phyloP scores from a whole-genome alignment of 2,888 invertebrate genomes.

The Troides helena region DNA sequence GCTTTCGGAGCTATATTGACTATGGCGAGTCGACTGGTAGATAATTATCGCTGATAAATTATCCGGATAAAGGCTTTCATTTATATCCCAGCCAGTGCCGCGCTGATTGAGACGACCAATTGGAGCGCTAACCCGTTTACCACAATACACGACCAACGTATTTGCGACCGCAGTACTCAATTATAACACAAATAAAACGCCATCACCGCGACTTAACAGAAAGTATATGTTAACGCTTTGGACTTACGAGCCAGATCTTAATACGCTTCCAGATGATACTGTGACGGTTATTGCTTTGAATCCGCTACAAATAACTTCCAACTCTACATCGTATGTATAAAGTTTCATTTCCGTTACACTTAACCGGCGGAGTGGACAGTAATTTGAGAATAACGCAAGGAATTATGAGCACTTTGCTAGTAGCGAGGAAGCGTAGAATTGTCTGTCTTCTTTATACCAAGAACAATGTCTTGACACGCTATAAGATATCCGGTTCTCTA shows the following conservation, averaged over 20 bases:
- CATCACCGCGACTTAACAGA: slow-evolving; percentile 19
- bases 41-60: background rate
- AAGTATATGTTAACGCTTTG: slow-evolving; percentile 27
- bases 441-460: slow-evolving; percentile 23
- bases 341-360: background rate
- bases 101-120: slow-evolving; percentile 18
- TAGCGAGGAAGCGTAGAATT: slow-evolving; percentile 16
- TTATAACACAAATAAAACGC: slow-evolving; percentile 27
- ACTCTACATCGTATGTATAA: background rate
- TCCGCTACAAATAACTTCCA: background rate
- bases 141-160: slow-evolving; percentile 8
- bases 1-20: too few species aligned
- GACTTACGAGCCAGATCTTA: slow-evolving; percentile 29
- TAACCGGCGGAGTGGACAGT: slow-evolving; percentile 19
- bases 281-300: slow-evolving; percentile 15
- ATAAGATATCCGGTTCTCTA: slow-evolving; percentile 22
- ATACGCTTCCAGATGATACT: slow-evolving; percentile 22
- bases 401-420: slow-evolving; percentile 26
- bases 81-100: background rate
- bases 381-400: slow-evolving; percentile 29
- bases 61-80: background rate
- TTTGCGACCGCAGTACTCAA: slow-evolving; percentile 21
- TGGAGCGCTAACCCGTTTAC: slow-evolving; percentile 14
- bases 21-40: background rate
- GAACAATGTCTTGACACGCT: slow-evolving; percentile 29